Evolutionary conservation across 2,888 invertebrate species (phyloP), one percentile per base, ranked within the genome.

Genomic region (Acleris laterana): DNA sequence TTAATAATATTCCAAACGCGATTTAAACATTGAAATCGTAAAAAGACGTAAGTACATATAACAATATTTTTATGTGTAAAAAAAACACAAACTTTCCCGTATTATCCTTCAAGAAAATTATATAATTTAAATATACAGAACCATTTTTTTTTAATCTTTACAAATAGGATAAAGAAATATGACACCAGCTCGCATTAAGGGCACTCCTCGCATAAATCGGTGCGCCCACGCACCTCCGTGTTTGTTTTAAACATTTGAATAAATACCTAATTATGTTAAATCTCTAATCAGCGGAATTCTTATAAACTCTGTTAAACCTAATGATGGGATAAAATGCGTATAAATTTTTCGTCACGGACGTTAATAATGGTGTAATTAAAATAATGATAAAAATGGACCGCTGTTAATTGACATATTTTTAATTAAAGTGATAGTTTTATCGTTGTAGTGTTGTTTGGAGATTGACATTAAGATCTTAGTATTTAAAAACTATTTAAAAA

Each of bases 241-340:
- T 81, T 84, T 84, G 83, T 81, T 83, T 83, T 78, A 71, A 68
- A 72, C 69, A 83, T 89, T 87, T 87, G 76, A 87, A 87, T 88
- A 87, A 86, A 87, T 84, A 80, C 77, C 81, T 87, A 85, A 87
- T 89, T 88, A 88, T 88, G 87, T 79, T 84, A 85, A 83, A 80
- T 76, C 75, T 74, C 72, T 82, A 80, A 81, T 84, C 80, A 80
- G 73, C 63, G 68, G 68, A 69, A 70, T 72, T 70, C 69, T 71
- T 69, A 76, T 77, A 77, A 77, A 78, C 77, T 73, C 71, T 73
- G 62, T 63, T 64, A 66, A 69, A 61, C 48, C 42, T 70, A 70
- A 70, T 67, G 58, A 68, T 52, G 60, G 61, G 60, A 68, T 53
- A 28, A 60, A 56, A 61, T 56, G 57, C 52, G 64, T 64, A 64